A percentile compares a stretch with the other conserved stretches of the same genome.
These are phyloP conservation scores for Microctonus aethiopoides DNA, from an alignment of 2,888 invertebrate species.

Conservation along the genomic window DNA sequence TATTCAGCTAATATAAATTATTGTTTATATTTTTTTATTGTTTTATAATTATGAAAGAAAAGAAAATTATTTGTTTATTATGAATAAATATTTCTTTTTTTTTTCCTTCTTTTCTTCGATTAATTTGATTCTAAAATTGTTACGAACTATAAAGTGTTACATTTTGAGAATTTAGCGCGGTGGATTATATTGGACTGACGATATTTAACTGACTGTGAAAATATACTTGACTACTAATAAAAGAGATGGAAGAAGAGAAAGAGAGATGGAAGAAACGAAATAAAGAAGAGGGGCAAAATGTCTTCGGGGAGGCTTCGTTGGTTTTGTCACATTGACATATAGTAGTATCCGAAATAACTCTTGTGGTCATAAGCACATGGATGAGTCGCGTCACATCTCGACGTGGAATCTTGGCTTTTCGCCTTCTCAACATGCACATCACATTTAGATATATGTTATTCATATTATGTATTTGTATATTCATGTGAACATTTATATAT, in stretches of 20 bases:
- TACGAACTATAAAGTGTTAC: background rate
- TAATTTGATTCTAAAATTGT: background rate
- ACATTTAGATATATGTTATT: too few species aligned
- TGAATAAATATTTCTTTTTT: background rate
- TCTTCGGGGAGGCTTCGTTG: background rate
- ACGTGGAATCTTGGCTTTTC: constrained; percentile 20
- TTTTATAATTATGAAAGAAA: too few species aligned
- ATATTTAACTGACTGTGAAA: constrained; percentile 64
- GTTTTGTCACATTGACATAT: constrained; percentile 43
- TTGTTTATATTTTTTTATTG: background rate
- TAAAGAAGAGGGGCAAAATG: background rate
- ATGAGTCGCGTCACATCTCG: constrained; percentile 8
- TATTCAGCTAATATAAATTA: background rate
- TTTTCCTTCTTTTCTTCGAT: background rate
- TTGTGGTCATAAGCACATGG: constrained; percentile 27
- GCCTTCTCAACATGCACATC: constrained; percentile 7
- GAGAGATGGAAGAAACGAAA: constrained; percentile 5
- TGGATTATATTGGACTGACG: constrained; percentile 60
- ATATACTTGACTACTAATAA: constrained; percentile 51
- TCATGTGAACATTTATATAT: background rate
- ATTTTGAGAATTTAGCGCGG: background rate
- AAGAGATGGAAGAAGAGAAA: constrained; percentile 7
- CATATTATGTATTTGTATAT: background rate
- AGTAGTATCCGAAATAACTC: constrained; percentile 45
- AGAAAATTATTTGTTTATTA: too few species aligned